Conservation (phyloP, 1,140 invertebrate genomes). For the Drosophila tropicalis region DNA sequence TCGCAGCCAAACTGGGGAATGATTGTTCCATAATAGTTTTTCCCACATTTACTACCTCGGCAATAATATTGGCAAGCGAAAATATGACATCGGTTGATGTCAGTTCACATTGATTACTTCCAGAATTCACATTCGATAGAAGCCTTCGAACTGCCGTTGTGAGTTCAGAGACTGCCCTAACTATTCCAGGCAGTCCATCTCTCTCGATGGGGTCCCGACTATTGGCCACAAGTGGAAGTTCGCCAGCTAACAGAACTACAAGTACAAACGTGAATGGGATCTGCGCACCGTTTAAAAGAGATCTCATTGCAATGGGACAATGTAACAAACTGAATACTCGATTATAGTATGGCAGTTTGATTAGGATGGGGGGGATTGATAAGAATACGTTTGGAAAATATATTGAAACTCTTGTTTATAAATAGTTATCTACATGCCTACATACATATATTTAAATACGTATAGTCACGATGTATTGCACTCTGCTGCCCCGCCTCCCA, state of each 20-base stretch:
- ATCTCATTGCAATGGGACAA: constrained; percentile 44
- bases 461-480: constrained; percentile 7
- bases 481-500: not conserved
- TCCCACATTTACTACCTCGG: constrained; percentile 5
- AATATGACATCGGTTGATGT: constrained; percentile 15
- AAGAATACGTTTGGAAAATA: constrained; percentile 1
- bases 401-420: constrained; percentile 18
- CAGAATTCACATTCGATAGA: not conserved
- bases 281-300: constrained; percentile 26
- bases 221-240: constrained; percentile 18
- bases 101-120: not conserved
- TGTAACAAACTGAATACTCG: constrained; percentile 36
- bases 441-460: not conserved
- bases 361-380: constrained; percentile 23
- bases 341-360: constrained; percentile 1
- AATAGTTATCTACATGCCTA: constrained; percentile 24
- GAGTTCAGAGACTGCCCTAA: constrained; percentile 15
- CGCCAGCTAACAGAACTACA: constrained; percentile 23
- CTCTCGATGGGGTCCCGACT: constrained; percentile 2
- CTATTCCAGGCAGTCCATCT: not conserved
- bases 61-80: constrained; percentile 17
- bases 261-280: not conserved
- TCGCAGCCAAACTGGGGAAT: constrained; percentile 1
- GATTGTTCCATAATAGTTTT: not conserved
- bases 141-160: constrained; percentile 10